Percentiles rank a stretch among this genome's conserved stretches.
phyloP scores from a whole-genome alignment of 2,888 invertebrate genomes.

The Meloe dianella region DNA sequence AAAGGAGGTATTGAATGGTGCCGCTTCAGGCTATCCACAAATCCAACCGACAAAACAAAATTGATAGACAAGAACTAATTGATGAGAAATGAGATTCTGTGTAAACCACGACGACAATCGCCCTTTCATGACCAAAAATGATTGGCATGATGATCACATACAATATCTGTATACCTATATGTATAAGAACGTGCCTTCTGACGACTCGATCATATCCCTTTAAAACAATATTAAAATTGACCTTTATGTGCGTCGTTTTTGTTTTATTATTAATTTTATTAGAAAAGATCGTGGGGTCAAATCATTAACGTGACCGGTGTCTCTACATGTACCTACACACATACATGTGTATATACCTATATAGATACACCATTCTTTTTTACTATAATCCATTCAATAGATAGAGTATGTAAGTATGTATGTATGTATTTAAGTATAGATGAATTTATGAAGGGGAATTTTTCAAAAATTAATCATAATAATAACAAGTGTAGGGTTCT shows the following conservation, averaged over 20 bases:
- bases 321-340: too few species aligned
- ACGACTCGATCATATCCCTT: slow-evolving; percentile 17
- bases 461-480: not conserved
- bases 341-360: too few species aligned
- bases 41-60: slow-evolving; percentile 22
- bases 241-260: slow-evolving; percentile 15
- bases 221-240: slow-evolving; percentile 30
- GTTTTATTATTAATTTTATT: slow-evolving; percentile 32
- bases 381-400: not conserved
- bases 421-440: not conserved
- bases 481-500: not conserved
- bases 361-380: not conserved
- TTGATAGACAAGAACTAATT: slow-evolving; percentile 31
- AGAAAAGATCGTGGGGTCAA: slow-evolving; percentile 24
- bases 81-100: slow-evolving; percentile 22
- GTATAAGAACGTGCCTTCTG: slow-evolving; percentile 26
- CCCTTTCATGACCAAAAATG: slow-evolving; percentile 11
- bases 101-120: slow-evolving; percentile 17
- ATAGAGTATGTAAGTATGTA: too few species aligned
- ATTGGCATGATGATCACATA: not conserved
- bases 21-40: not conserved
- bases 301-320: slow-evolving; percentile 26
- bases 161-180: not conserved
- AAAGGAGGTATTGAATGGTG: slow-evolving; percentile 3
- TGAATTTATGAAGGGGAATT: not conserved